Percentiles rank a stretch among this genome's conserved stretches.
Conservation (phyloP, 2,797 vertebrate genomes). For the Epinephelus coioides region DNA sequence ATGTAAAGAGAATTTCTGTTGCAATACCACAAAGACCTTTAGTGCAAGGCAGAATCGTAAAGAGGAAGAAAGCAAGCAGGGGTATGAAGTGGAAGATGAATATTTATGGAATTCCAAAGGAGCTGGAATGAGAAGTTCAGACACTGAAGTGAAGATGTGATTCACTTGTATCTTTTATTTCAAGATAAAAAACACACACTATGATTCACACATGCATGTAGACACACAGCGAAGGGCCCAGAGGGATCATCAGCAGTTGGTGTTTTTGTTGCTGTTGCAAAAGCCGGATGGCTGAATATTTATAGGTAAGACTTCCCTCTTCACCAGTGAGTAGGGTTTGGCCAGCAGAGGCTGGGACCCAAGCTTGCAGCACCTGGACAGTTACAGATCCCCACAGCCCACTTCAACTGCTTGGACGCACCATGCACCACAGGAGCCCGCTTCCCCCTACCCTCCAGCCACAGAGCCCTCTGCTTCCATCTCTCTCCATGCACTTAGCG, state of each 20-base stretch:
- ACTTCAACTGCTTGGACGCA: slow-evolving; percentile 69
- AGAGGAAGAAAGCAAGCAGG: slow-evolving; percentile 45
- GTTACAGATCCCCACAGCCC: slow-evolving; percentile 83
- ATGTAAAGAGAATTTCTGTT: slow-evolving; percentile 66
- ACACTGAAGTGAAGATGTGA: slow-evolving; percentile 46
- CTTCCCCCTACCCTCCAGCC: slow-evolving; percentile 43
- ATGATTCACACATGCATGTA: slow-evolving; percentile 28
- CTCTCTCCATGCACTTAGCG: slow-evolving; percentile 62
- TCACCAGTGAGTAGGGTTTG: slow-evolving; percentile 58
- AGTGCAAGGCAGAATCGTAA: slow-evolving; percentile 49
- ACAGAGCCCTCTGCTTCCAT: slow-evolving; percentile 46
- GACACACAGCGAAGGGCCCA: slow-evolving; percentile 38
- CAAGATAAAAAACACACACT: slow-evolving; percentile 44
- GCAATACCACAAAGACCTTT: slow-evolving; percentile 58
- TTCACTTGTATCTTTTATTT: slow-evolving; percentile 57
- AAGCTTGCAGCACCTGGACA: slow-evolving; percentile 78
- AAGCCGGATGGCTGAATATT: slow-evolving; percentile 68
- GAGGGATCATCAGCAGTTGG: slow-evolving; percentile 59
- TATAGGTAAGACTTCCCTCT: slow-evolving; percentile 68
- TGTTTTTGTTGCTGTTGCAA: slow-evolving; percentile 74
- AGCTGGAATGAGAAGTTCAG: slow-evolving; percentile 57
- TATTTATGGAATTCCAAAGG: slow-evolving; percentile 70
- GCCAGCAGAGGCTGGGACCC: slow-evolving; percentile 56
- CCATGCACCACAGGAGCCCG: slow-evolving; percentile 58
- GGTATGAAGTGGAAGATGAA: slow-evolving; percentile 42